Conservation (phyloP, 2,113 vertebrate genomes). For the Hemibates koningsi region DNA sequence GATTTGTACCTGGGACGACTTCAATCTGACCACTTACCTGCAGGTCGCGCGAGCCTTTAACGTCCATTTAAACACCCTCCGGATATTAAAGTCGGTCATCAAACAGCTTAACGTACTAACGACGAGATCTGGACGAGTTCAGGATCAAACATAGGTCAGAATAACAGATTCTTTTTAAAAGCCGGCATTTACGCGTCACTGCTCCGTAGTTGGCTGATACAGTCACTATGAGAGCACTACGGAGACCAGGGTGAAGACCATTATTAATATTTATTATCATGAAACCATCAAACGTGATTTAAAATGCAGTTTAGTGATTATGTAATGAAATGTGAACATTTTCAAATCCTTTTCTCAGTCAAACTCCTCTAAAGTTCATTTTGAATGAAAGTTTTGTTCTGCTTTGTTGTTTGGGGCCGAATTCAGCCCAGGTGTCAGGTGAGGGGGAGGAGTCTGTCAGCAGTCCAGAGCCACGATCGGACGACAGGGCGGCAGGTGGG, state of each 20-base stretch:
- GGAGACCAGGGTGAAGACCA: neutral
- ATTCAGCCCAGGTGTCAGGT: slow-evolving; percentile 1
- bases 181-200: accelerated
- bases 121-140: accelerated
- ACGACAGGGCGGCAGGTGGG: neutral
- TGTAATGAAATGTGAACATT: neutral
- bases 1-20: accelerated
- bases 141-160: neutral
- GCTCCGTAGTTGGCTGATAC: neutral
- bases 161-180: neutral
- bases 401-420: neutral
- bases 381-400: neutral
- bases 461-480: slow-evolving; percentile 56
- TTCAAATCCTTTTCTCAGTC: neutral
- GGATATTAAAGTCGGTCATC: neutral
- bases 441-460: slow-evolving; percentile 66
- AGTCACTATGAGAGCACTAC: accelerated
- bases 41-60: neutral
- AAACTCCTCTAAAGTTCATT: neutral
- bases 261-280: neutral
- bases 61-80: neutral
- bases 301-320: neutral
- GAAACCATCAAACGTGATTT: neutral
- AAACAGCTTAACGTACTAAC: accelerated
- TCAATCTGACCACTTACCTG: neutral